Percentiles rank a stretch among this genome's conserved stretches.
phyloP scores from a whole-genome alignment of 2,888 invertebrate species.

The Scaptomyza caliginosa region DNA sequence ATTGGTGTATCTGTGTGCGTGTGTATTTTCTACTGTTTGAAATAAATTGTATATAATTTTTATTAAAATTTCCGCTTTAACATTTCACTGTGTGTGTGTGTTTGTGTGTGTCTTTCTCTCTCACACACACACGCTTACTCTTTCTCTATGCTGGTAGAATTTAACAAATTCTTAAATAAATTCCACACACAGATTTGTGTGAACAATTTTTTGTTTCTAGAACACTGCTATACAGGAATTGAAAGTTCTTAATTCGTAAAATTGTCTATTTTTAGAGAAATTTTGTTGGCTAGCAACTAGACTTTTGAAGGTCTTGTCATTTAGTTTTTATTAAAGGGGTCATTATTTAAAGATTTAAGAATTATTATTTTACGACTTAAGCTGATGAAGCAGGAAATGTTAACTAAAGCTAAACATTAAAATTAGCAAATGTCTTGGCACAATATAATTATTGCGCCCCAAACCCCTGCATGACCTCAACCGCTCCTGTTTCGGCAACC shows the following conservation, averaged over 20 bases:
- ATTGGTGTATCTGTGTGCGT: slow-evolving; percentile 12
- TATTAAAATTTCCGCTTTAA: slow-evolving; percentile 77
- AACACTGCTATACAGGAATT: slow-evolving; percentile 22
- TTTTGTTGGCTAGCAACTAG: background rate
- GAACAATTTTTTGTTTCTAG: slow-evolving; percentile 15
- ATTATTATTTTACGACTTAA: background rate
- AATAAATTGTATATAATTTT: slow-evolving; percentile 77
- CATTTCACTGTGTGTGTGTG: slow-evolving; percentile 28
- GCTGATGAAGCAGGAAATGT: background rate
- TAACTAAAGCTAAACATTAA: background rate
- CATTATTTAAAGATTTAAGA: background rate
- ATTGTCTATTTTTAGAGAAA: slow-evolving; percentile 30
- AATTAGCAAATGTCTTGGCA: no score
- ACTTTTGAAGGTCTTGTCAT: slow-evolving; percentile 2
- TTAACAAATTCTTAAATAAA: slow-evolving; percentile 41
- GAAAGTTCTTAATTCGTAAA: background rate
- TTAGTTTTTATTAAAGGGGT: background rate
- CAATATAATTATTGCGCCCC: background rate
- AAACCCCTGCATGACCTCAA: background rate
- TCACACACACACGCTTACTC: background rate
- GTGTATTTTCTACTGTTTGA: slow-evolving; percentile 62
- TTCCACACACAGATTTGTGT: slow-evolving; percentile 35
- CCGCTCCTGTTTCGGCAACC: slow-evolving; percentile 16
- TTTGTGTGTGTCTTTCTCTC: slow-evolving; percentile 20
- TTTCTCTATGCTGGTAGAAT: slow-evolving; percentile 20